Base-by-base conservation (phyloP, 2,113 vertebrate genomes). In the Tichodroma muraria region DNA sequence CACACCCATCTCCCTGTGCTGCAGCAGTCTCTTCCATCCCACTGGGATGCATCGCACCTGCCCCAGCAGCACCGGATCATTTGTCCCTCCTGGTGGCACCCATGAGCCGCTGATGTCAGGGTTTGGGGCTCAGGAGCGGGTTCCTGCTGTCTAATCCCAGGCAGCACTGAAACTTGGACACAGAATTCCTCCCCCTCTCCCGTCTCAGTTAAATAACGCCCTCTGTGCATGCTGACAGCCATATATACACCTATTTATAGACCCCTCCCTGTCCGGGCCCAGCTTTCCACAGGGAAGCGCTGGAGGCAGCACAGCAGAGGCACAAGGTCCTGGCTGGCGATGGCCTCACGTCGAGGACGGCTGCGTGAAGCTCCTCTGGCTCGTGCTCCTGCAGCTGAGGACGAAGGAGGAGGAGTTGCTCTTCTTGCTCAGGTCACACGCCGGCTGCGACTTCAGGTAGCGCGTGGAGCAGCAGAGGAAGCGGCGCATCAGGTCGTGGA, bases 391-490 rank as follows among this genome's bases (percentile, higher is more conserved):
- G 60, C 82, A 97, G 94, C 98, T 99, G 68, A 99, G 97, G 45
- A 98, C 97, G 1, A 97, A 98, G 42, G 98, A 99, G 37, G 99
- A 99, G 22, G 99, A 99, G 97, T 95, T 98, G 97, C 98, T 98
- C 86, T 98, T 98, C 83, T 94, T 98, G 95, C 96, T 97, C 7
- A 98, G 98, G 50, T 99, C 98, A 2, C 98, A 98, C 0, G 78
- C 90, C 21, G 98, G 98, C 44, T 88, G 96, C 4, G 97, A 63
- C 69, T 96, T 97, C 73, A 97, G 85, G 93, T 95, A 96, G 19
- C 15, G 80, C 1, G 96, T 61, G 23, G 98, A 98, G 96, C 99
- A 99, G 98, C 99, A 99, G 92, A 98, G 97, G 88, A 98, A 96
- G 82, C 97, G 97, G 60, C 96, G 98, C 82, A 97, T 17, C 38